These are phyloP conservation scores for Notocelia uddmanniana DNA, from an alignment of 2,888 invertebrate species.

Conservation along the genomic window DNA sequence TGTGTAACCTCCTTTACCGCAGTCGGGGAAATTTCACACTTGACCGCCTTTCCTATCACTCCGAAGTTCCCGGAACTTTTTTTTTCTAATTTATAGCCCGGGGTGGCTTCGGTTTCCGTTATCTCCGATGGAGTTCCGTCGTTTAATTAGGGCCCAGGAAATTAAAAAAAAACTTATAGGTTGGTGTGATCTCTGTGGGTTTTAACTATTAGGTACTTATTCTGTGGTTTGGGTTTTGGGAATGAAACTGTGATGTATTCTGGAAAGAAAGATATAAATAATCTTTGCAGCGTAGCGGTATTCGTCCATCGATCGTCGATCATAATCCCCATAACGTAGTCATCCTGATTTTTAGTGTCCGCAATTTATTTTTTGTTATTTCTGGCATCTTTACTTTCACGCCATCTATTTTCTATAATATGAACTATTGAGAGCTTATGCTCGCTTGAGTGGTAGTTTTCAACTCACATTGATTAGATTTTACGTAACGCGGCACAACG, in stretches of 20 bases:
- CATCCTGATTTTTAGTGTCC: no score
- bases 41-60: constrained; percentile 31
- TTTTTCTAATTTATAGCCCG: constrained; percentile 47
- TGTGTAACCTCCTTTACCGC: background rate
- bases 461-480: constrained; percentile 12
- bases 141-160: constrained; percentile 49
- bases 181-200: constrained; percentile 14
- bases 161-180: constrained; percentile 46
- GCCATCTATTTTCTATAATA: background rate
- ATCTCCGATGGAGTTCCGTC: constrained; percentile 48
- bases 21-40: constrained; percentile 25
- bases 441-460: background rate
- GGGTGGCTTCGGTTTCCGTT: constrained; percentile 45
- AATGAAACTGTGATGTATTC: no score
- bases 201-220: no score
- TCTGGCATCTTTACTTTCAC: background rate
- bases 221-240: no score
- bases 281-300: no score
- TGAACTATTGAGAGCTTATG: background rate
- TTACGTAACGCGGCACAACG: background rate
- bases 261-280: no score
- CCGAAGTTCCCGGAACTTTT: constrained; percentile 32
- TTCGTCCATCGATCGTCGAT: no score
- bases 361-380: background rate
- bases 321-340: no score